Evolutionary conservation across 2,888 invertebrate genomes (phyloP).

Genomic region (Diarsia rubi): DNA sequence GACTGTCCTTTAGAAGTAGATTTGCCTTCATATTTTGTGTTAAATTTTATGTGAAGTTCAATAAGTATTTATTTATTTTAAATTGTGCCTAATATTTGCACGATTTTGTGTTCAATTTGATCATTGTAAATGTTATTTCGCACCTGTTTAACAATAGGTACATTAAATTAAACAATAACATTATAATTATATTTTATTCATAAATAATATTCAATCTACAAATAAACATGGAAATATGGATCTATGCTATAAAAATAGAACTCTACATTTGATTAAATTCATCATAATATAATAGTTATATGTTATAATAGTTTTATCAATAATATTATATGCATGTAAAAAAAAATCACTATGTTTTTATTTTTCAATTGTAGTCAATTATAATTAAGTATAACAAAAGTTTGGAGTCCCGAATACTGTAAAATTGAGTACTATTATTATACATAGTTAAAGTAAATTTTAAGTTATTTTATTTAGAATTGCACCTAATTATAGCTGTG

Average conservation of each 20-base stretch:
- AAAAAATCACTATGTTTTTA: background rate
- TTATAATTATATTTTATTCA: conserved; percentile 44
- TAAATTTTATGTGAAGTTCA: background rate
- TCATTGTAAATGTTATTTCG: conserved; percentile 14
- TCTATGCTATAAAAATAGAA: conserved; percentile 51
- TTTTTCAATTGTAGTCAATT: conserved; percentile 7
- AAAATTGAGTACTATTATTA: background rate
- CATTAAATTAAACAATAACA: conserved; percentile 35
- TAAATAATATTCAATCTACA: conserved; percentile 51
- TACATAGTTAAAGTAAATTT: background rate
- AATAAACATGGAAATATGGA: conserved; percentile 55
- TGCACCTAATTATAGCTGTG: background rate
- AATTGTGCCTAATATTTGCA: conserved; percentile 7
- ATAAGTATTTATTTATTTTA: background rate
- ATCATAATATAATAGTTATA: conserved; percentile 22
- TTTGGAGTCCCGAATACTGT: conserved; percentile 1
- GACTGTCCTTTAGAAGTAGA: conserved; percentile 12
- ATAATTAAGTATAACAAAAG: conserved; percentile 7
- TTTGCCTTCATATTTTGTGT: background rate
- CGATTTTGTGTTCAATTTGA: conserved; percentile 46
- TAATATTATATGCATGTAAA: conserved; percentile 12
- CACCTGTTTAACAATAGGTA: background rate
- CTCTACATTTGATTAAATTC: conserved; percentile 38
- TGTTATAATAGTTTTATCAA: background rate
- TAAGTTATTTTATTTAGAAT: conserved; percentile 1